phyloP scores from a whole-genome alignment of 2,797 vertebrate genomes.

The Allobates femoralis region DNA sequence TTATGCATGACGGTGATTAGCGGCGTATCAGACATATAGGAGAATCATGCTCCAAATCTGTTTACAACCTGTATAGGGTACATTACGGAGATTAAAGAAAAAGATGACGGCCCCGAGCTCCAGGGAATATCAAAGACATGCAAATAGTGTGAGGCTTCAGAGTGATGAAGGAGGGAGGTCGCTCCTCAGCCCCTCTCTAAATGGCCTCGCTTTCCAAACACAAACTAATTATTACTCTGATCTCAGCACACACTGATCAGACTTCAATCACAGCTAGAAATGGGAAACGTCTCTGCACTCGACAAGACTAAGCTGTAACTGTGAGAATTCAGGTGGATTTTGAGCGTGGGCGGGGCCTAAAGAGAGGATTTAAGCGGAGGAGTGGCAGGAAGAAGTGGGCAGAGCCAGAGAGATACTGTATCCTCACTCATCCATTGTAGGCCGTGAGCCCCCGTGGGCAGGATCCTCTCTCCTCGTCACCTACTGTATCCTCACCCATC shows the following conservation, averaged over 20 bases:
- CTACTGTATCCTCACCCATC: too few species aligned
- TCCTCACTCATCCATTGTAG: too few species aligned
- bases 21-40: not conserved
- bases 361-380: not conserved
- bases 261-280: conserved; percentile 10
- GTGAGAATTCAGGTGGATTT: not conserved
- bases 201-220: not conserved
- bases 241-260: not conserved
- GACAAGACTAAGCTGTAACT: not conserved
- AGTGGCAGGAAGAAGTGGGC: not conserved
- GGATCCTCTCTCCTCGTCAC: too few species aligned
- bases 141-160: not conserved
- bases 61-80: conserved; percentile 13
- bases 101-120: conserved; percentile 1
- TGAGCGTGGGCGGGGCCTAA: not conserved
- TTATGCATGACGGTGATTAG: not conserved
- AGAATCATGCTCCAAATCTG: not conserved
- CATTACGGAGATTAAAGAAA: conserved; percentile 26
- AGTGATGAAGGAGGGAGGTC: not conserved
- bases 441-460: too few species aligned
- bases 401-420: not conserved
- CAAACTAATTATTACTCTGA: conserved; percentile 20
- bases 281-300: not conserved
- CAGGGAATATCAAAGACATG: conserved; percentile 43
- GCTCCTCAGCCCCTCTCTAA: not conserved